Evolutionary conservation across 2,113 vertebrate genomes (phyloP), one percentile per base, ranked within the genome.

Genomic region (Ictalurus furcatus): DNA sequence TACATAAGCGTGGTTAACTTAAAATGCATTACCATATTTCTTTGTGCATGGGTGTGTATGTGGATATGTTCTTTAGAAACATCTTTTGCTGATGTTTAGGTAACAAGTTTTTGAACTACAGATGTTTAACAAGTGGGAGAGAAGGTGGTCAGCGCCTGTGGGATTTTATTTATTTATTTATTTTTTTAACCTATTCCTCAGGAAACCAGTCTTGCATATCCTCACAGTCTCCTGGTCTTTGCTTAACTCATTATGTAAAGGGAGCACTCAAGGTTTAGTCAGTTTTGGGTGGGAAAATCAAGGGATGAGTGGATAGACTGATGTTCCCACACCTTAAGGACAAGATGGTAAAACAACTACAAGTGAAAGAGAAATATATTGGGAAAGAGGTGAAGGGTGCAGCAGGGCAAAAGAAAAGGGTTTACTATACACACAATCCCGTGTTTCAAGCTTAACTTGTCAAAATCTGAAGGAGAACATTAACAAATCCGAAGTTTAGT

Each of bases 121-220:
- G 40, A 67, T 65, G 56, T 69, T 71, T 82, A 71, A 58, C 78
- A 82, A 71, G 87, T 82, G 44, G 84, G 52, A 56, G 67, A 58
- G 65, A 54, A 23, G 69, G 58, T 63, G 81, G 54, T 37, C 34
- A 73, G 34, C 6, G 7, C 65, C 44, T 28, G 37, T 91, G 85
- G 71, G 65, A 87, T 81, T 63, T 48, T 48, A 48, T 48, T 44
- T 37, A 2, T 16, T 16, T 71, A 13, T 30, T 69, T 34, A 34
- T 34, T 30, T 30, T 37, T 90, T 79, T n/a, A 48, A 37, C 21
- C 48, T 37, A 34, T 67, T 89, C 59, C 58, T 86, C 67, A 87
- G 40, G 82, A 87, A 84, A 89, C 86, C 71, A 82, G 25, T 30
- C 84, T 91, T 83, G 73, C 81, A 58, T 74, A 74, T 82, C 85